Base-by-base conservation (phyloP, 2,113 vertebrate species). In the Chamaetylas fuelleborni region DNA sequence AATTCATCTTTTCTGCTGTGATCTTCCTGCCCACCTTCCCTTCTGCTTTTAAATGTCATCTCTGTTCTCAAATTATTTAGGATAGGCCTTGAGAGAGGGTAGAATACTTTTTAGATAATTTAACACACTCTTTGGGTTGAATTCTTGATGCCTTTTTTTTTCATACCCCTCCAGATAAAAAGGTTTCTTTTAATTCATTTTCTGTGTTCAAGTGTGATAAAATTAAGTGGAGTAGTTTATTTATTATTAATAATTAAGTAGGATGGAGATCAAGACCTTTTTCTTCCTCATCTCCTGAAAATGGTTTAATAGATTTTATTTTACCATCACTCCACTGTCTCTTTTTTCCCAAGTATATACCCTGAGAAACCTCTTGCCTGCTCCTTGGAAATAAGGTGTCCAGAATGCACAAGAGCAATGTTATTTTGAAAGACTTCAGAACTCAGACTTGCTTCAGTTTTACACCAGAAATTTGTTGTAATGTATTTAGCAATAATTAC, bases 31-130 rank as follows among this genome's bases (percentile, higher is more conserved):
- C 47, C 74, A 95, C 95, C 92, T 97, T 96, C 48, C 80, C 38
- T 74, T 92, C 91, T 94, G 56, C 78, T 93, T 96, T 93, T 96
- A 97, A 97, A 97, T 97, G 89, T 95, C 93, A 97, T 88, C 47
- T 93, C 57, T 80, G 36, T 88, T 94, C 91, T 97, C 72, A 94
- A 84, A 94, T 96, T 96, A 97, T 97, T 97, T 96, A 94, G 51
- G 64, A 95, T 84, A 94, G 85, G 73, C 28, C 61, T 92, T 97
- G 77, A 85, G 97, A 97, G 93, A 95, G 19, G 28, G 58, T 80
- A 93, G 66, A 93, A 95, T 95, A 96, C 88, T 87, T 97, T 93
- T 93, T 94, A 88, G 24, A 25, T 82, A 92, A 92, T 95, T 96
- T 97, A 77, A 90, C 85, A 85, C 38, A 80, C 31, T 51, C 48